Evolutionary conservation across 2,797 vertebrate species (phyloP).

Genomic region (Neoniphon sammara): DNA sequence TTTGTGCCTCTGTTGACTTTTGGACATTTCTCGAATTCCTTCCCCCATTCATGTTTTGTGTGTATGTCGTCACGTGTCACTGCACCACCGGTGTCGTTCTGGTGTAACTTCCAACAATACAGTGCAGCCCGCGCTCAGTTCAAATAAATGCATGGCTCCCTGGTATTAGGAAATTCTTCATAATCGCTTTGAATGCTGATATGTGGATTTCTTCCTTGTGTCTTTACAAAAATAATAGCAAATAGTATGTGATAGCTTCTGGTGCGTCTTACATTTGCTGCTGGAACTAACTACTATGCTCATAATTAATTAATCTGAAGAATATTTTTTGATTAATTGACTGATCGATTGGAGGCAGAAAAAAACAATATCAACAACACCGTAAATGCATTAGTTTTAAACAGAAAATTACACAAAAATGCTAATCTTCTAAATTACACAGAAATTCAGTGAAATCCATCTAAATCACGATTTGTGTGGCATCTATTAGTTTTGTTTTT

Average conservation of each 20-base stretch:
- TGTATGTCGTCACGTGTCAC: slow-evolving; percentile 59
- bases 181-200: slow-evolving; percentile 2
- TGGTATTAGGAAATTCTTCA: not conserved
- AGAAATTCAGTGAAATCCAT: too few relatives aligned
- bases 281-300: not conserved
- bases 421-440: too few relatives aligned
- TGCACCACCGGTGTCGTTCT: slow-evolving; percentile 50
- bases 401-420: too few relatives aligned
- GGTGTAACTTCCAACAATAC: slow-evolving; percentile 37
- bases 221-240: not conserved
- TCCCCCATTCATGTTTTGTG: slow-evolving; percentile 66
- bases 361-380: too few relatives aligned
- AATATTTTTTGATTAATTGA: not conserved
- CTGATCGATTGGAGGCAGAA: not conserved
- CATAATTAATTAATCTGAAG: not conserved
- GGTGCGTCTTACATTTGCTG: not conserved
- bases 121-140: slow-evolving; percentile 20
- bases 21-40: slow-evolving; percentile 73
- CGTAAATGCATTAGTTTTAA: too few relatives aligned
- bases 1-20: slow-evolving; percentile 70
- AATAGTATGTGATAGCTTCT: not conserved
- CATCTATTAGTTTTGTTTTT: too few relatives aligned
- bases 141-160: not conserved
- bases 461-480: too few relatives aligned
- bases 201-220: not conserved